These are phyloP conservation scores for Cyrtorhinus lividipennis DNA, from an alignment of 1,140 invertebrate genomes.

Conservation along the genomic window DNA sequence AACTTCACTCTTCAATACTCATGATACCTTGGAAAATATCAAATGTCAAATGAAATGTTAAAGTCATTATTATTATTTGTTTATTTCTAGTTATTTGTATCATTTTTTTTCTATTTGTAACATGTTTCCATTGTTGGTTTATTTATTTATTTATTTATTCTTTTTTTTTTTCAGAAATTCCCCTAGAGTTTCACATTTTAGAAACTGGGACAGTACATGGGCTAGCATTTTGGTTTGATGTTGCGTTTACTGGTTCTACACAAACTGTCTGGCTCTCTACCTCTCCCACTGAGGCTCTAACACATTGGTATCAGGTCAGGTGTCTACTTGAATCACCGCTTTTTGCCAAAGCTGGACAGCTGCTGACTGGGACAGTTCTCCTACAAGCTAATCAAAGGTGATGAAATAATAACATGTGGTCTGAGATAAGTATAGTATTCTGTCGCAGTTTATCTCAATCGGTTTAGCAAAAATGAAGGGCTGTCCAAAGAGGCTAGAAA, in stretches of 20 bases:
- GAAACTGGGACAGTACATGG: conserved; percentile 94
- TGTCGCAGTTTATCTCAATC: too few relatives aligned
- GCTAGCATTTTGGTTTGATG: conserved; percentile 99
- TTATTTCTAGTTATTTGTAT: too few relatives aligned
- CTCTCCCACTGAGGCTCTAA: conserved; percentile 92
- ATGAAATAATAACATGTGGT: neutral
- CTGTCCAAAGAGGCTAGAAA: too few relatives aligned
- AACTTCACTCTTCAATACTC: too few relatives aligned
- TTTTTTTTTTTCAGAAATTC: conserved; percentile 51
- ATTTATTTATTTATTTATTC: too few relatives aligned
- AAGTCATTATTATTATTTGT: too few relatives aligned
- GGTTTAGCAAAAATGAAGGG: too few relatives aligned
- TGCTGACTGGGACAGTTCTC: conserved; percentile 71
- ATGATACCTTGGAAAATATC: too few relatives aligned
- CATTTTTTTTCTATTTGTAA: too few relatives aligned
- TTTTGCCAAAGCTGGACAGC: conserved; percentile 87
- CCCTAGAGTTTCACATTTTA: conserved; percentile 81
- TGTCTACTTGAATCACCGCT: conserved; percentile 88
- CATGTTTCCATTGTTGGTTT: too few relatives aligned
- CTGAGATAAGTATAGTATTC: neutral
- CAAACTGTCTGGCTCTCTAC: conserved; percentile 96
- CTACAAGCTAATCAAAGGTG: conserved; percentile 85
- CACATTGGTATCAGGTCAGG: conserved; percentile 99
- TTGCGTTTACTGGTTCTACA: conserved; percentile 86
- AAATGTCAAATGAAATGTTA: too few relatives aligned